These are phyloP conservation scores for Malthinus seriepunctatus DNA, from an alignment of 2,888 invertebrate species.

Conservation along the genomic window DNA sequence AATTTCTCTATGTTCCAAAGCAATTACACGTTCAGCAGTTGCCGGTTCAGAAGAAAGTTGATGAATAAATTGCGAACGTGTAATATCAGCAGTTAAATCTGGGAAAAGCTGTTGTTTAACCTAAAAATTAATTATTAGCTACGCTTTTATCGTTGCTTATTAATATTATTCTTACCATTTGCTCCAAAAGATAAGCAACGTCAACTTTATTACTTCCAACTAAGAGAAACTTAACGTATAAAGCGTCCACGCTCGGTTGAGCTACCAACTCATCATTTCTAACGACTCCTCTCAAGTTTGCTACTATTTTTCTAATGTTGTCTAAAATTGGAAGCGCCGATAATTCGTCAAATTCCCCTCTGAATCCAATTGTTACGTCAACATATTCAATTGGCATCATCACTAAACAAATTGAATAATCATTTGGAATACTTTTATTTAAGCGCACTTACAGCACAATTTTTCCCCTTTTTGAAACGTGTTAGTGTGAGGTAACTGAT, in stretches of 20 bases:
- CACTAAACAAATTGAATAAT: constrained; percentile 54
- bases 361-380: constrained; percentile 73
- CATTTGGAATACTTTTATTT: background rate
- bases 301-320: constrained; percentile 55
- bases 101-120: constrained; percentile 57
- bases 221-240: constrained; percentile 65
- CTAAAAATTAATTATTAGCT: constrained; percentile 37
- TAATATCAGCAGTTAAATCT: constrained; percentile 64
- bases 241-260: constrained; percentile 58
- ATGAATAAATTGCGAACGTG: constrained; percentile 66
- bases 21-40: constrained; percentile 53
- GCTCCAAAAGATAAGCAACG: constrained; percentile 77
- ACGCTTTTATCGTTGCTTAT: background rate
- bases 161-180: constrained; percentile 64
- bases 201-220: constrained; percentile 76
- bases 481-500: constrained; percentile 65
- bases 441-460: constrained; percentile 58
- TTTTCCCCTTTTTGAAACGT: constrained; percentile 64
- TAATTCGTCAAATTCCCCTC: constrained; percentile 61
- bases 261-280: constrained; percentile 58
- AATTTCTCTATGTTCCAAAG: constrained; percentile 68
- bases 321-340: constrained; percentile 57
- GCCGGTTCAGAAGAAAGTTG: constrained; percentile 51
- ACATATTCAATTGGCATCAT: constrained; percentile 75
- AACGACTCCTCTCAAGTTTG: constrained; percentile 53